Percentiles rank a stretch among this genome's conserved stretches.
Conservation (phyloP, 2,888 invertebrate species). For the Dendrolimus pini region DNA sequence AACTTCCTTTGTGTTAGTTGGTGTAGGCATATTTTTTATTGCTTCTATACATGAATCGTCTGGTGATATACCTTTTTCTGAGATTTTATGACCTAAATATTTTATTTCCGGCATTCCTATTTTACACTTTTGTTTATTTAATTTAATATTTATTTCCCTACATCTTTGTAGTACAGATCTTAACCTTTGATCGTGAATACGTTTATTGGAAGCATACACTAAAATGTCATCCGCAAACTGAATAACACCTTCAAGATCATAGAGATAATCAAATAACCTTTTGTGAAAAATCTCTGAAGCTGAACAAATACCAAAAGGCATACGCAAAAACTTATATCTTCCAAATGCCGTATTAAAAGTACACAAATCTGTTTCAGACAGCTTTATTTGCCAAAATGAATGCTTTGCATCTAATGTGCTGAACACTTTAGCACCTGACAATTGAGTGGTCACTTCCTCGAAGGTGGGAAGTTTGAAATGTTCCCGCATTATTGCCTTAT, state of each 20-base stretch:
- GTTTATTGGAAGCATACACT: neutral
- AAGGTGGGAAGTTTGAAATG: slow-evolving; percentile 16
- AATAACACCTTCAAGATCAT: too few species aligned
- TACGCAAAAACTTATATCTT: slow-evolving; percentile 17
- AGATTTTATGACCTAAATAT: slow-evolving; percentile 15
- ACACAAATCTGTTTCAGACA: slow-evolving; percentile 14
- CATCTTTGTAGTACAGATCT: slow-evolving; percentile 11
- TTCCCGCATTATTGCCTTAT: slow-evolving; percentile 15
- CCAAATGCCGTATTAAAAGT: slow-evolving; percentile 20
- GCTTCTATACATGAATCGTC: slow-evolving; percentile 14
- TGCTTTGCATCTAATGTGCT: slow-evolving; percentile 16
- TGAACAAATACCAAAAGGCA: slow-evolving; percentile 19
- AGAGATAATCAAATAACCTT: slow-evolving; percentile 1
- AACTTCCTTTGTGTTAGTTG: slow-evolving; percentile 14
- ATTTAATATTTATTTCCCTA: slow-evolving; percentile 13
- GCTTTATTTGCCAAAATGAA: slow-evolving; percentile 14
- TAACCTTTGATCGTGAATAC: slow-evolving; percentile 8
- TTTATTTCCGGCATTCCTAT: slow-evolving; percentile 12
- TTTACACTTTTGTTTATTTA: slow-evolving; percentile 16
- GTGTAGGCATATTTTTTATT: slow-evolving; percentile 16
- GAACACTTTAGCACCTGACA: too few species aligned
- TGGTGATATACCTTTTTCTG: slow-evolving; percentile 11
- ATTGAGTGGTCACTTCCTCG: slow-evolving; percentile 12
- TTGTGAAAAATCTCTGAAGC: slow-evolving; percentile 21
- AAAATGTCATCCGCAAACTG: too few species aligned